Evolutionary conservation across 2,888 invertebrate genomes (phyloP).

Genomic region (Drosophila siamana): DNA sequence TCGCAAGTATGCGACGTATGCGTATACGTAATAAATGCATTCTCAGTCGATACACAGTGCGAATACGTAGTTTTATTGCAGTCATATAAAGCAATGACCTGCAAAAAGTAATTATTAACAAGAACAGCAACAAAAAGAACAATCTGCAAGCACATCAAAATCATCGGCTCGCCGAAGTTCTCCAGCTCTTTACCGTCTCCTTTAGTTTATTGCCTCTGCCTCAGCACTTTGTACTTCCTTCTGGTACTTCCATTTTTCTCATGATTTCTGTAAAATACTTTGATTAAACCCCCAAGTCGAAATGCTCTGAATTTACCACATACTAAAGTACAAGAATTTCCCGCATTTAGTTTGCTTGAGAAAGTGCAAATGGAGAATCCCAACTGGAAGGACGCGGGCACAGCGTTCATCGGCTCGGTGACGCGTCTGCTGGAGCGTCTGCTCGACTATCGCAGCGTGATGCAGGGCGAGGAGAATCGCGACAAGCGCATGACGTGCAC

Average conservation of each 20-base stretch:
- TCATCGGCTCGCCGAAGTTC: neutral
- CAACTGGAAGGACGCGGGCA: slow-evolving; percentile 96
- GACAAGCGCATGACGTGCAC: slow-evolving; percentile 99
- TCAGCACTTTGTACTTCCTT: neutral
- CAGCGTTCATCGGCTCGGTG: slow-evolving; percentile 96
- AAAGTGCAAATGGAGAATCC: slow-evolving; percentile 94
- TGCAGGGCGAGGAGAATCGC: slow-evolving; percentile 97
- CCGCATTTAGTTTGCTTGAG: slow-evolving; percentile 90
- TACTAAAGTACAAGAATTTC: too few relatives aligned
- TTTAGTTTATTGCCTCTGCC: neutral
- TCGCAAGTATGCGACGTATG: too few relatives aligned
- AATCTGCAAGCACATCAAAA: neutral
- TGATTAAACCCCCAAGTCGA: neutral
- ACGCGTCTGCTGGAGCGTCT: slow-evolving; percentile 94
- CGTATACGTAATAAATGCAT: neutral
- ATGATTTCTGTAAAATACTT: neutral
- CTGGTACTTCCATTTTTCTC: neutral
- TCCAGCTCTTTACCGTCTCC: neutral
- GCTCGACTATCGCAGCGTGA: slow-evolving; percentile 96
- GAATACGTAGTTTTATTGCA: neutral
- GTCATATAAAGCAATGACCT: too few relatives aligned
- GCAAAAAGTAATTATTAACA: too few relatives aligned
- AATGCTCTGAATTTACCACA: too few relatives aligned
- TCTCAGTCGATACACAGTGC: neutral
- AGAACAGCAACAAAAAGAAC: neutral